Evolutionary conservation across 2,888 invertebrate genomes (phyloP).

Genomic region (Eilema griseolum): DNA sequence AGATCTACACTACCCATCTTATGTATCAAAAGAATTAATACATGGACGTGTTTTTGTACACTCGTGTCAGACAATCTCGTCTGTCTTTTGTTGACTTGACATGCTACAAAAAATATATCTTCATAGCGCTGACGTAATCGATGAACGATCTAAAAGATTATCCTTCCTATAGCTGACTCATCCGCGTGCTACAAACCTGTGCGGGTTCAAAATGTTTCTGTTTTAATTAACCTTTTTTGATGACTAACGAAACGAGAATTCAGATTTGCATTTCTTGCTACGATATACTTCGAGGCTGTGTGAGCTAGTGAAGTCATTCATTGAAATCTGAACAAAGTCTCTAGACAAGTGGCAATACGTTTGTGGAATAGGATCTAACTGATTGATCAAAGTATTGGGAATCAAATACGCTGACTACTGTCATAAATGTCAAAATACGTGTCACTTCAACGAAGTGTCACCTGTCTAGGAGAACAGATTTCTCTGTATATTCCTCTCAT

Average conservation of each 20-base stretch:
- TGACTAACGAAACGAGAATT: constrained; percentile 69
- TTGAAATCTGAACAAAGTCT: neutral
- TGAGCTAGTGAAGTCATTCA: neutral
- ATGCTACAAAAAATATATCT: constrained; percentile 46
- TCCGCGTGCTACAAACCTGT: constrained; percentile 50
- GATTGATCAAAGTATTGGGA: too few relatives aligned
- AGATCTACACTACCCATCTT: constrained; percentile 1
- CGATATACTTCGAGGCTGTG: constrained; percentile 22
- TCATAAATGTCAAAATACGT: too few relatives aligned
- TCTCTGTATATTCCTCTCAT: neutral
- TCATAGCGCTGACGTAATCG: constrained; percentile 68
- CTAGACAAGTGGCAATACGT: too few relatives aligned
- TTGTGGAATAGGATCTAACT: too few relatives aligned
- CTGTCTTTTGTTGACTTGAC: constrained; percentile 36
- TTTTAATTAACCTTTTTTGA: constrained; percentile 71
- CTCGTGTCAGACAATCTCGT: constrained; percentile 25
- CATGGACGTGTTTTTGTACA: constrained; percentile 11
- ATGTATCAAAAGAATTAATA: constrained; percentile 4
- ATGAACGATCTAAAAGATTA: constrained; percentile 70
- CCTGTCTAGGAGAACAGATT: neutral
- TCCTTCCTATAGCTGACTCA: constrained; percentile 72
- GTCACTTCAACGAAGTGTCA: too few relatives aligned
- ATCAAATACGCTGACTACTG: too few relatives aligned
- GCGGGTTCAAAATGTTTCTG: constrained; percentile 61
- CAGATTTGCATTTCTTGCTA: constrained; percentile 55